Percentiles rank a stretch among this genome's conserved stretches.
Conservation (phyloP, 2,113 vertebrate species). For the Agelaius phoeniceus region DNA sequence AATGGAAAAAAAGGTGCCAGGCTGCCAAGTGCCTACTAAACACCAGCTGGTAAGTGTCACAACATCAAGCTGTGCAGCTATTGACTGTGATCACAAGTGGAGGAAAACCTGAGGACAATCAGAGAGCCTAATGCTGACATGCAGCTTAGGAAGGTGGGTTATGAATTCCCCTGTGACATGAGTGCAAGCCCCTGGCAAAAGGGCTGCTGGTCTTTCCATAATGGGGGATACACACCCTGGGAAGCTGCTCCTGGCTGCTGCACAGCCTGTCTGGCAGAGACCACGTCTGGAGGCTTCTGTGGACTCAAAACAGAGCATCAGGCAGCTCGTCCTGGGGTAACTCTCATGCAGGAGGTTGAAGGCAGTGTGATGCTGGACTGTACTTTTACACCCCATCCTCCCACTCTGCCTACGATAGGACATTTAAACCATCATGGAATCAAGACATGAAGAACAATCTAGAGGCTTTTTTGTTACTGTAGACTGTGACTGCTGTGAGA, state of each 20-base stretch:
- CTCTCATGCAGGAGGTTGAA: not conserved
- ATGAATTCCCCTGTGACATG: not conserved
- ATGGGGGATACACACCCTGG: not conserved
- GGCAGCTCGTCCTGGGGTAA: not conserved
- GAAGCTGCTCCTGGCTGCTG: not conserved
- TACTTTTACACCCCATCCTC: not conserved
- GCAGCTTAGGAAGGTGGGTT: not conserved
- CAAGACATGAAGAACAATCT: not conserved
- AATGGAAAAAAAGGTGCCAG: not conserved
- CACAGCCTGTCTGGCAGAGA: not conserved
- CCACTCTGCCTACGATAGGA: not conserved
- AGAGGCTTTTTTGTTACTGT: not conserved
- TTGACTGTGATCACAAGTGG: not conserved
- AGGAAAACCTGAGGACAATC: not conserved
- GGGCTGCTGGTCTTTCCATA: not conserved
- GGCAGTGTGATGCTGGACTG: not conserved
- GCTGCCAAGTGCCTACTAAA: slow-evolving; percentile 34
- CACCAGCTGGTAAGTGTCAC: slow-evolving; percentile 36
- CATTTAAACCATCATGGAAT: not conserved
- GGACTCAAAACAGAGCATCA: not conserved
- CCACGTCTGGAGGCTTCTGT: not conserved
- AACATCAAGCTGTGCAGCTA: not conserved
- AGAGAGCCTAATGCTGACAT: not conserved
- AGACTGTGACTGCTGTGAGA: not conserved
- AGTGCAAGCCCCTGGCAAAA: not conserved